Conservation (phyloP, 2,113 vertebrate species). For the Hemichromis elongatus region DNA sequence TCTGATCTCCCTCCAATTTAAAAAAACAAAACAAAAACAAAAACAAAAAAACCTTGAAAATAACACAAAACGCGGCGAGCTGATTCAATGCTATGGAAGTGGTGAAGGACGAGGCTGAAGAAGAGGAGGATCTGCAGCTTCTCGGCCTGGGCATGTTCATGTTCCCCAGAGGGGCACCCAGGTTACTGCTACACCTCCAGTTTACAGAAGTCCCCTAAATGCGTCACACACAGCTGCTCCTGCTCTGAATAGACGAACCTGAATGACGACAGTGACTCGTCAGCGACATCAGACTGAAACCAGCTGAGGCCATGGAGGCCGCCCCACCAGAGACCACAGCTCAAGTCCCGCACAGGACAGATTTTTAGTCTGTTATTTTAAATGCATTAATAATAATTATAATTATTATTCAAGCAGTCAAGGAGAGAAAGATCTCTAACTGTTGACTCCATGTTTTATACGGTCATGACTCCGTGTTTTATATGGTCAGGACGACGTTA, state of each 20-base stretch:
- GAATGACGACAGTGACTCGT: neutral
- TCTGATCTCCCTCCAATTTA: constrained; percentile 56
- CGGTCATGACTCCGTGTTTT: neutral
- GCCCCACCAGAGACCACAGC: neutral
- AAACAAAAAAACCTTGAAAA: constrained; percentile 16
- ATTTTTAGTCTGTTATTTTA: neutral
- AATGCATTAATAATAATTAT: neutral
- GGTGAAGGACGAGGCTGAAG: neutral
- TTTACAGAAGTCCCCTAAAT: neutral
- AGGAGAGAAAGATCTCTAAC: neutral
- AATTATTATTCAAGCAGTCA: neutral
- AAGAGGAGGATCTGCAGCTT: neutral
- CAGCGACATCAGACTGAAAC: neutral
- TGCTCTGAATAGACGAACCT: neutral
- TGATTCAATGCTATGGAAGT: neutral
- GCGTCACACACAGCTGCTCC: neutral
- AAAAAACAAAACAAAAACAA: too few relatives aligned
- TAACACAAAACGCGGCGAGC: neutral
- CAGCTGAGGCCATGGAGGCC: neutral
- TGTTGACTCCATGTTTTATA: neutral
- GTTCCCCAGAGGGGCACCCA: neutral
- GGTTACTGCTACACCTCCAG: neutral
- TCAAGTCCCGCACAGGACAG: neutral
- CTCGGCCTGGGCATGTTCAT: too few relatives aligned
- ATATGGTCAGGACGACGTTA: neutral